phyloP scores from a whole-genome alignment of 1,140 invertebrate species.

The Heliconius himera region DNA sequence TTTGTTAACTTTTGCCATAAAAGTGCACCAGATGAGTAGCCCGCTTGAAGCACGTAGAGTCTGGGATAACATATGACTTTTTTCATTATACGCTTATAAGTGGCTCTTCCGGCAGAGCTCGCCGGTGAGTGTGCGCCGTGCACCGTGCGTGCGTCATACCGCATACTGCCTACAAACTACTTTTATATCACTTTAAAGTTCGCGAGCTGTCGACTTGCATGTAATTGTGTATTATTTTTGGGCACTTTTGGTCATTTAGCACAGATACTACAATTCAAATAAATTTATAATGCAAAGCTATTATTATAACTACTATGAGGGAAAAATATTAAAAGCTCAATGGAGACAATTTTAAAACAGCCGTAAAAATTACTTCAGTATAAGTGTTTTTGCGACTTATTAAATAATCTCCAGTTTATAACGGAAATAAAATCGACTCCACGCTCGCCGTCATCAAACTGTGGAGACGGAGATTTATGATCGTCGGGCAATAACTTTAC shows the following conservation, averaged over 20 bases:
- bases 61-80: neutral
- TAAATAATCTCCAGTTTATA: constrained; percentile 3
- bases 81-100: neutral
- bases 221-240: neutral
- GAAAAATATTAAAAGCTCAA: no score
- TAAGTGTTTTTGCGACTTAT: neutral
- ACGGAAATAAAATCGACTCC: neutral
- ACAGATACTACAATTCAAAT: neutral
- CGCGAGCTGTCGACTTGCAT: neutral
- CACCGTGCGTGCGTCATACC: neutral
- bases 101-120: neutral
- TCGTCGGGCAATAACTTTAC: neutral
- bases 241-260: neutral
- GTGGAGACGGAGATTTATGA: neutral
- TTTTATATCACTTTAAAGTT: neutral
- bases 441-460: neutral
- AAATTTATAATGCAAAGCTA: neutral
- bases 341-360: no score
- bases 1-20: no score
- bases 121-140: neutral
- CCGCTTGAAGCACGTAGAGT: neutral
- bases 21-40: no score
- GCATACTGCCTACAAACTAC: neutral
- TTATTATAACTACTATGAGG: neutral
- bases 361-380: no score